These are phyloP conservation scores for Pissodes strobi DNA, from an alignment of 1,140 invertebrate species.

Conservation along the genomic window DNA sequence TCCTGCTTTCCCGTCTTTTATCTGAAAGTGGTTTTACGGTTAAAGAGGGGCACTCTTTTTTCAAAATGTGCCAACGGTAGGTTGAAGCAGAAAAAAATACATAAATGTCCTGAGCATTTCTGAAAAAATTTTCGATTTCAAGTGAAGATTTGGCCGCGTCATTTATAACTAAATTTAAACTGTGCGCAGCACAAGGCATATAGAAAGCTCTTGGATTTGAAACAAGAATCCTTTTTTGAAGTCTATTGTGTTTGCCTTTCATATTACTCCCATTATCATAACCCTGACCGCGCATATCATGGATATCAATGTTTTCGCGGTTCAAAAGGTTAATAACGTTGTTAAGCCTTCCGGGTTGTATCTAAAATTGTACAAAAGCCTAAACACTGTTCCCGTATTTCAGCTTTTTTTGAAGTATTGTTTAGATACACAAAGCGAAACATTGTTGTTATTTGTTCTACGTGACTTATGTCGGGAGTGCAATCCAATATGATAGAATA, in stretches of 20 bases:
- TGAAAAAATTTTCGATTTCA: constrained; percentile 31
- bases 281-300: constrained; percentile 47
- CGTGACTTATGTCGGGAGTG: constrained; percentile 54
- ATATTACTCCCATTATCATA: constrained; percentile 54
- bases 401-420: constrained; percentile 16
- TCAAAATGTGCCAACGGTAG: constrained; percentile 16
- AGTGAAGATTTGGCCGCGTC: constrained; percentile 33
- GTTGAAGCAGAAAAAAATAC: constrained; percentile 31
- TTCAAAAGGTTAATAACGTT: constrained; percentile 7
- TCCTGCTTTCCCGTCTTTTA: constrained; percentile 34
- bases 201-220: constrained; percentile 37
- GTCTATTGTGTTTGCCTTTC: constrained; percentile 44
- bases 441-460: constrained; percentile 54
- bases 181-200: constrained; percentile 42
- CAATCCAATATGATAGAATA: constrained; percentile 55
- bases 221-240: constrained; percentile 39
- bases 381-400: constrained; percentile 36
- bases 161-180: constrained; percentile 41
- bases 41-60: constrained; percentile 21
- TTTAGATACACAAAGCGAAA: constrained; percentile 49
- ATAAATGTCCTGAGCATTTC: constrained; percentile 33
- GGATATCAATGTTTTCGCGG: background rate
- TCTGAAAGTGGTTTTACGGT: constrained; percentile 37
- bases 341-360: constrained; percentile 20
- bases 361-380: constrained; percentile 25